Conservation (phyloP, 1,140 invertebrate genomes). For the Drosophila teissieri region DNA sequence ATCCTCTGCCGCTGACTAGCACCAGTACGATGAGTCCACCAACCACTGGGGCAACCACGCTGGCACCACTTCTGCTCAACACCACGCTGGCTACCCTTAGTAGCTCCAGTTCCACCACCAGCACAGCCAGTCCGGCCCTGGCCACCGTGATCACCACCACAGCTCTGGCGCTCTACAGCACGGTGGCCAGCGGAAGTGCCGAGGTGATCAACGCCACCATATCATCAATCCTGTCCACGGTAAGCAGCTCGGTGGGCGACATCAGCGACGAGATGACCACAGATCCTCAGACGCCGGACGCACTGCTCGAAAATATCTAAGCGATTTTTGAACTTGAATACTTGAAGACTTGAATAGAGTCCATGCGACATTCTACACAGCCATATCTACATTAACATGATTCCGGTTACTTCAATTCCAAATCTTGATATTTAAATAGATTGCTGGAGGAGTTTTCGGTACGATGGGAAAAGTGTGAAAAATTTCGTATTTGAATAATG, state of each 20-base stretch:
- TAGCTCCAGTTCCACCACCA: slow-evolving; percentile 27
- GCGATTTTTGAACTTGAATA: slow-evolving; percentile 7
- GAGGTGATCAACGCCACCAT: slow-evolving; percentile 71
- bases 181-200: slow-evolving; percentile 58
- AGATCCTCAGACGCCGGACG: slow-evolving; percentile 77
- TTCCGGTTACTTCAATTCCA: neutral
- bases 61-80: slow-evolving; percentile 66
- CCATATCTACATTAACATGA: slow-evolving; percentile 12
- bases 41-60: slow-evolving; percentile 28
- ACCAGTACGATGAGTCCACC: slow-evolving; percentile 44
- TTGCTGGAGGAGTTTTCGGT: neutral
- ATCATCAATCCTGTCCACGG: slow-evolving; percentile 64
- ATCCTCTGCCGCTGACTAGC: slow-evolving; percentile 51
- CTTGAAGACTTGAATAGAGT: neutral
- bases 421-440: neutral
- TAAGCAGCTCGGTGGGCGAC: slow-evolving; percentile 68
- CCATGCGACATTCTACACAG: neutral
- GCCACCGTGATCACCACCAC: slow-evolving; percentile 73
- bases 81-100: slow-evolving; percentile 48
- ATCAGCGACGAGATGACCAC: slow-evolving; percentile 75
- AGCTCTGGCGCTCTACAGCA: slow-evolving; percentile 64
- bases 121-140: slow-evolving; percentile 50
- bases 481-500: too few species aligned
- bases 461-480: neutral
- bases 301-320: slow-evolving; percentile 78